Evolutionary conservation across 2,888 invertebrate species (phyloP).

Genomic region (Sepiola atlantica): DNA sequence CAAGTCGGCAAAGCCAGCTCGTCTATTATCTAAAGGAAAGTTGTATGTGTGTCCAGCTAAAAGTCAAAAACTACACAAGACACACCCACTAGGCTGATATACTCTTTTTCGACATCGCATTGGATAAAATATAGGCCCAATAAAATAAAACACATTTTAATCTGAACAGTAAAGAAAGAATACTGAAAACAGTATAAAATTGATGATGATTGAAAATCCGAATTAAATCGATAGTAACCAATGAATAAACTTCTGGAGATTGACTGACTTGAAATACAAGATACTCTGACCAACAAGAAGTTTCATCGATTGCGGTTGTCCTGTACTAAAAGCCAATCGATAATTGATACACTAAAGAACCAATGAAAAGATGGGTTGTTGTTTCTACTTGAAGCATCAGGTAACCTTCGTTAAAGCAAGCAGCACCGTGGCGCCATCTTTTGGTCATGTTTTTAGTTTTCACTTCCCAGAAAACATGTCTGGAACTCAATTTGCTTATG

Average conservation of each 20-base stretch:
- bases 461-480: background rate
- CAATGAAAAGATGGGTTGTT: background rate
- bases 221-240: background rate
- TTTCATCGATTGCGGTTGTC: background rate
- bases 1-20: too few relatives aligned
- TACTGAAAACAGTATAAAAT: background rate
- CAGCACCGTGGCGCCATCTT: background rate
- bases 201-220: background rate
- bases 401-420: slow-evolving; percentile 23
- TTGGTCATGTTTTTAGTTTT: background rate
- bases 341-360: background rate
- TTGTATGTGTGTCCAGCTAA: too few relatives aligned
- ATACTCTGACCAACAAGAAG: background rate
- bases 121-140: too few relatives aligned
- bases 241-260: background rate
- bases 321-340: background rate
- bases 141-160: too few relatives aligned
- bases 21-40: too few relatives aligned
- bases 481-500: slow-evolving; percentile 20
- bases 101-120: too few relatives aligned
- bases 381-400: background rate
- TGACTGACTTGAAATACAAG: background rate
- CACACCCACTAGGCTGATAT: too few relatives aligned
- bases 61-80: too few relatives aligned
- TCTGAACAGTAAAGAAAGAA: too few relatives aligned